phyloP scores from a whole-genome alignment of 2,888 invertebrate genomes.

The Synanthedon myopaeformis region DNA sequence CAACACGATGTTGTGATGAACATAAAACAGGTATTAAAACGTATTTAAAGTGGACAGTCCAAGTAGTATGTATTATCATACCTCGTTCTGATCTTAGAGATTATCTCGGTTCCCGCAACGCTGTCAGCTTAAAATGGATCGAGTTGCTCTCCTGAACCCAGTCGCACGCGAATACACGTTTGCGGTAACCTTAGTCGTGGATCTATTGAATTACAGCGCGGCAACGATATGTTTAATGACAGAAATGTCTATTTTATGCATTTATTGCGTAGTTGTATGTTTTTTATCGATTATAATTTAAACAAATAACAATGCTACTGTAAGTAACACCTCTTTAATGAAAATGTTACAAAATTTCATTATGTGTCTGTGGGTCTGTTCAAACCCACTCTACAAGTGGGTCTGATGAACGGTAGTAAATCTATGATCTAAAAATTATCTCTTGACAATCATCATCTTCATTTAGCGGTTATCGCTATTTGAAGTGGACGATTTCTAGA shows the following conservation, averaged over 20 bases:
- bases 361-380: too few relatives aligned
- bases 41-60: constrained; percentile 25
- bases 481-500: too few relatives aligned
- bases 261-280: too few relatives aligned
- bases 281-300: too few relatives aligned
- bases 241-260: not conserved
- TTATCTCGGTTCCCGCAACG: constrained; percentile 27
- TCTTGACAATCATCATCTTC: too few relatives aligned
- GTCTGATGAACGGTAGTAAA: too few relatives aligned
- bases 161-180: constrained; percentile 13
- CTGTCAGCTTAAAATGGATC: constrained; percentile 29
- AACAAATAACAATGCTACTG: too few relatives aligned
- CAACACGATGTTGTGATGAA: constrained; percentile 19
- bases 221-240: not conserved
- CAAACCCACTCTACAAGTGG: too few relatives aligned
- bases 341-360: too few relatives aligned
- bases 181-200: constrained; percentile 10
- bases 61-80: constrained; percentile 32
- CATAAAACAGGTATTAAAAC: constrained; percentile 33
- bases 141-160: constrained; percentile 25
- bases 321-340: too few relatives aligned
- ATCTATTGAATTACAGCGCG: not conserved
- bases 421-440: too few relatives aligned
- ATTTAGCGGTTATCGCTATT: too few relatives aligned
- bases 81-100: constrained; percentile 22